A percentile compares a stretch with the other conserved stretches of the same genome.
phyloP scores from a whole-genome alignment of 2,888 invertebrate species.

The Rhogogaster chlorosoma region DNA sequence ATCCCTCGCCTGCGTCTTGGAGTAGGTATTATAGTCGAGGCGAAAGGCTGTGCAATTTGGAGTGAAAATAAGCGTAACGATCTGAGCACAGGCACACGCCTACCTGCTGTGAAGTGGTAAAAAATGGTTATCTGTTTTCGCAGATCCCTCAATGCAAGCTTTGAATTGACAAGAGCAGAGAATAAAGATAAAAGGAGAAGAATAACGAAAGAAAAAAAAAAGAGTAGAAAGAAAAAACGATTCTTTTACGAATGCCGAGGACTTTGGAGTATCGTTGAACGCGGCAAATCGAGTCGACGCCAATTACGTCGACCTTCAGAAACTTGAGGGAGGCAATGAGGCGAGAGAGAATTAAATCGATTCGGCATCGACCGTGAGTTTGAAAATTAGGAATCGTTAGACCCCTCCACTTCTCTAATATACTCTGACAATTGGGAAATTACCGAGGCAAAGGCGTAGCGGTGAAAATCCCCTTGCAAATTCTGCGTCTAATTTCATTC shows the following conservation, averaged over 20 bases:
- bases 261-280: neutral
- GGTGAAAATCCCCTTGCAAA: neutral
- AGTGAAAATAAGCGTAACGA: neutral
- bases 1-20: neutral
- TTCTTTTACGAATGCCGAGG: neutral
- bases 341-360: slow-evolving; percentile 27
- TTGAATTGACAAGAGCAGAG: neutral
- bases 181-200: neutral
- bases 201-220: neutral
- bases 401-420: neutral
- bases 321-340: neutral
- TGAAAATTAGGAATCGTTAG: slow-evolving; percentile 7
- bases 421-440: neutral
- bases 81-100: neutral
- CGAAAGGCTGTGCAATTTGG: neutral
- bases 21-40: too few relatives aligned
- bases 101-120: neutral
- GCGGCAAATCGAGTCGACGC: neutral
- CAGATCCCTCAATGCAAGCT: neutral
- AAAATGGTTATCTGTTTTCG: neutral
- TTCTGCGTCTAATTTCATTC: neutral
- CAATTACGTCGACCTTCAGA: slow-evolving; percentile 5
- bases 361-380: neutral
- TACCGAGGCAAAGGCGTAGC: neutral
- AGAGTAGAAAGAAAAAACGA: neutral